Evolutionary conservation across 2,113 vertebrate species (phyloP).

Genomic region (Hypanus sabinus): DNA sequence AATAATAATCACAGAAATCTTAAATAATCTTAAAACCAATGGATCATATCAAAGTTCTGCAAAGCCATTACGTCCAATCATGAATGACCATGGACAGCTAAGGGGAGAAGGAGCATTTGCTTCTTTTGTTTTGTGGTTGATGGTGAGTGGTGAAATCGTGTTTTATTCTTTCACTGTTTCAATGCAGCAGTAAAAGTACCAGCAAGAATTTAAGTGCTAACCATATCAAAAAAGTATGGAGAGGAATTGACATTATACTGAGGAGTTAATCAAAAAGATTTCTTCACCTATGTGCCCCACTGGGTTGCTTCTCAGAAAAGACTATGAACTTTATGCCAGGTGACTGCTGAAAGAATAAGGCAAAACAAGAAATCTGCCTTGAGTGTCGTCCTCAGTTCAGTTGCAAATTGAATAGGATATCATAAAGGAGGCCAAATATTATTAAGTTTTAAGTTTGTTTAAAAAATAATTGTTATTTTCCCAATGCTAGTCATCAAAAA

Average conservation of each 20-base stretch:
- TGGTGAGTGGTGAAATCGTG: too few relatives aligned
- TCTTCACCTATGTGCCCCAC: neutral
- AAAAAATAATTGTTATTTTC: neutral
- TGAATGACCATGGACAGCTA: too few relatives aligned
- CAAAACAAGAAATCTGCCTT: neutral
- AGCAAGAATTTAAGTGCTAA: neutral
- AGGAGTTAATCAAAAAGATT: neutral
- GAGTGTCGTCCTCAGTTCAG: neutral
- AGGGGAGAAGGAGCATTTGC: neutral
- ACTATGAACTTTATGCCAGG: neutral
- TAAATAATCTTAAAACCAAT: too few relatives aligned
- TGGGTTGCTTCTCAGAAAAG: neutral
- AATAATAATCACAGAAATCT: too few relatives aligned
- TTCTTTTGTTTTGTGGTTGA: too few relatives aligned
- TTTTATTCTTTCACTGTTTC: neutral
- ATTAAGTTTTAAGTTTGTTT: neutral
- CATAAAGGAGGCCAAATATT: neutral
- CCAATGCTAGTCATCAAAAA: neutral
- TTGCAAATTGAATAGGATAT: neutral
- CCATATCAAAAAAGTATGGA: neutral
- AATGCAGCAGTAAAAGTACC: too few relatives aligned
- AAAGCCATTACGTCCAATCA: too few relatives aligned
- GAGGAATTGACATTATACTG: neutral
- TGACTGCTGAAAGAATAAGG: too few relatives aligned
- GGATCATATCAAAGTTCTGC: too few relatives aligned